These are phyloP conservation scores for Drosophila orosa DNA, from an alignment of 1,140 invertebrate species.

Conservation along the genomic window DNA sequence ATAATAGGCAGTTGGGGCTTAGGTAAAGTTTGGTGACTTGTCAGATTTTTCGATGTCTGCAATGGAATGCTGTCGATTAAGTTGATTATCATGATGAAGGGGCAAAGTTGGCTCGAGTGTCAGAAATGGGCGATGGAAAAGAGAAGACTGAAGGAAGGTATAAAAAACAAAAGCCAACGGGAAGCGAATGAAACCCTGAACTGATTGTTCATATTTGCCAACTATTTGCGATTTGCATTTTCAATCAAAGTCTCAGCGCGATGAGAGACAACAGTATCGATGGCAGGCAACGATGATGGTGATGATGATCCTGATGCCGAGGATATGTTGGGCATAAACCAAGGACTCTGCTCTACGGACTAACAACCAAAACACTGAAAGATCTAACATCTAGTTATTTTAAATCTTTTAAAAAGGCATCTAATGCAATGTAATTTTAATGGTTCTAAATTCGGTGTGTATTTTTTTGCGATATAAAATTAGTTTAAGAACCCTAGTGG, in stretches of 20 bases:
- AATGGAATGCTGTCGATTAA: conserved; percentile 65
- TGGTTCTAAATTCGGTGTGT: too few relatives aligned
- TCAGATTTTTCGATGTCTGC: conserved; percentile 44
- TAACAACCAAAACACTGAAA: conserved; percentile 5
- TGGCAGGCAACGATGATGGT: conserved; percentile 20
- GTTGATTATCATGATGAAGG: conserved; percentile 62
- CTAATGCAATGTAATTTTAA: too few relatives aligned
- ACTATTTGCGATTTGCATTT: conserved; percentile 50
- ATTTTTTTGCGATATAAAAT: too few relatives aligned
- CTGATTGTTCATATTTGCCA: conserved; percentile 37
- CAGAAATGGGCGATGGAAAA: conserved; percentile 6
- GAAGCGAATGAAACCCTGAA: conserved; percentile 3
- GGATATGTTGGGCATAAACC: conserved; percentile 31
- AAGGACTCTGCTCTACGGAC: not conserved
- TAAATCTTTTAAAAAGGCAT: not conserved
- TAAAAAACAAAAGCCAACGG: not conserved
- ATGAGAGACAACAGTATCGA: conserved; percentile 30
- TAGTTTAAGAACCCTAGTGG: too few relatives aligned
- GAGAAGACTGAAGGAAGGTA: not conserved
- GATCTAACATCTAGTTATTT: not conserved
- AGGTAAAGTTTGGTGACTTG: conserved; percentile 63
- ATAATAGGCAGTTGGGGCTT: conserved; percentile 14
- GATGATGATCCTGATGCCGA: conserved; percentile 1
- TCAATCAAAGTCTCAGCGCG: conserved; percentile 31
- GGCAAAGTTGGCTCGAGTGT: conserved; percentile 53